These are phyloP conservation scores for Lates calcarifer DNA, from an alignment of 2,113 vertebrate genomes.

Conservation along the genomic window DNA sequence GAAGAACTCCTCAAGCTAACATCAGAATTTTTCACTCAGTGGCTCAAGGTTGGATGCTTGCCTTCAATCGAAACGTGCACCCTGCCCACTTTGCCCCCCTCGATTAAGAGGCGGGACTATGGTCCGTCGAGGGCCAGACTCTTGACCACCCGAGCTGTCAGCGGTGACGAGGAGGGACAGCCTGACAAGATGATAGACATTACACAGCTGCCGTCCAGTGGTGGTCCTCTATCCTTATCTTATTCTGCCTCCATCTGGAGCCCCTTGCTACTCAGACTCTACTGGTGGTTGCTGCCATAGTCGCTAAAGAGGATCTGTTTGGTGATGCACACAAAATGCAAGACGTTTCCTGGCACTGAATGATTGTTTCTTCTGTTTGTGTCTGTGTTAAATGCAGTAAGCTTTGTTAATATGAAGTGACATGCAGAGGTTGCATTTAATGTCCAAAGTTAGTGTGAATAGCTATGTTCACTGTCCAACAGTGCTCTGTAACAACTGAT, in stretches of 20 bases:
- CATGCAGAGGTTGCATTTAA: slow-evolving; percentile 66
- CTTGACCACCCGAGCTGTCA: slow-evolving; percentile 61
- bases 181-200: slow-evolving; percentile 43
- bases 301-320: slow-evolving; percentile 37
- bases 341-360: slow-evolving; percentile 77
- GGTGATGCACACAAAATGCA: slow-evolving; percentile 76
- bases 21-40: slow-evolving; percentile 73
- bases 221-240: slow-evolving; percentile 4
- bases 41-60: slow-evolving; percentile 73
- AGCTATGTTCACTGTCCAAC: slow-evolving; percentile 41
- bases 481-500: slow-evolving; percentile 52
- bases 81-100: slow-evolving; percentile 70
- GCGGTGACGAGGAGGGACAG: slow-evolving; percentile 38
- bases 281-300: slow-evolving; percentile 68
- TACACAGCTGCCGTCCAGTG: slow-evolving; percentile 19
- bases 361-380: slow-evolving; percentile 59
- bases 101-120: slow-evolving; percentile 62
- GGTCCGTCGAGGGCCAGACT: slow-evolving; percentile 62
- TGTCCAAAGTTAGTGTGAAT: slow-evolving; percentile 57
- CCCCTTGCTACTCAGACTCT: slow-evolving; percentile 72
- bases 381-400: slow-evolving; percentile 60
- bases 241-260: slow-evolving; percentile 60
- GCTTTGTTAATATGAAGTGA: slow-evolving; percentile 70
- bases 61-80: slow-evolving; percentile 58
- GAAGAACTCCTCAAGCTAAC: slow-evolving; percentile 82